A percentile compares a stretch with the other conserved stretches of the same genome.
Conservation (phyloP, 2,113 vertebrate genomes). For the Promerops cafer region DNA sequence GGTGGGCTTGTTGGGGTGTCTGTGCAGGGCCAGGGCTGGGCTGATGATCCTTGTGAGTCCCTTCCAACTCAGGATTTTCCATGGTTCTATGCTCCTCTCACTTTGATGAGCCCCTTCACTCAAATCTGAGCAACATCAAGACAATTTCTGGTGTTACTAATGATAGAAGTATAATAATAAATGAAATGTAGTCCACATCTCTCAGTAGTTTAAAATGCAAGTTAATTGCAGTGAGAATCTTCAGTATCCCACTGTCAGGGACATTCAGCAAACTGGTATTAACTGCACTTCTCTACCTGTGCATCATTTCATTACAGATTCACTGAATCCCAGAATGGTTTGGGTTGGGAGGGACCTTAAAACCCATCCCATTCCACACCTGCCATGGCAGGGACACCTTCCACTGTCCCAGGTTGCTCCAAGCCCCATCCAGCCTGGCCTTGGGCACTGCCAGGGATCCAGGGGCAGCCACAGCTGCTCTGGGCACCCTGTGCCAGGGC, state of each 20-base stretch:
- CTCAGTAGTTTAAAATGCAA: neutral
- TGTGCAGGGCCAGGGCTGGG: fast-evolving
- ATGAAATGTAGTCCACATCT: neutral
- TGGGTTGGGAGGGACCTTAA: neutral
- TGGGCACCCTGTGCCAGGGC: neutral
- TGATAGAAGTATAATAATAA: neutral
- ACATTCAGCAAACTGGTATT: neutral
- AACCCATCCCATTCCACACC: neutral
- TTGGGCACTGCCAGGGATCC: neutral
- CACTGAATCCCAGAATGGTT: neutral
- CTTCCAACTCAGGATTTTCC: neutral
- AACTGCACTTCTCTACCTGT: conserved; percentile 55
- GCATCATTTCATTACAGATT: conserved; percentile 70
- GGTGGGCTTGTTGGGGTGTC: neutral
- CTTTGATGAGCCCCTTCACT: neutral
- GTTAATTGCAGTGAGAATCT: neutral
- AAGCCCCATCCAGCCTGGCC: fast-evolving
- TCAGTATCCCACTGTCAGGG: neutral
- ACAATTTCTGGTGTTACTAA: neutral
- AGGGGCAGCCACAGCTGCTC: neutral
- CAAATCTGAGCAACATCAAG: neutral
- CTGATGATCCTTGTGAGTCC: fast-evolving
- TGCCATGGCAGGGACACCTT: neutral
- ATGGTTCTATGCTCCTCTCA: neutral
- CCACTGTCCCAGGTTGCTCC: fast-evolving